Conservation (phyloP, 2,797 vertebrate genomes). For the Danio jaintianensis region DNA sequence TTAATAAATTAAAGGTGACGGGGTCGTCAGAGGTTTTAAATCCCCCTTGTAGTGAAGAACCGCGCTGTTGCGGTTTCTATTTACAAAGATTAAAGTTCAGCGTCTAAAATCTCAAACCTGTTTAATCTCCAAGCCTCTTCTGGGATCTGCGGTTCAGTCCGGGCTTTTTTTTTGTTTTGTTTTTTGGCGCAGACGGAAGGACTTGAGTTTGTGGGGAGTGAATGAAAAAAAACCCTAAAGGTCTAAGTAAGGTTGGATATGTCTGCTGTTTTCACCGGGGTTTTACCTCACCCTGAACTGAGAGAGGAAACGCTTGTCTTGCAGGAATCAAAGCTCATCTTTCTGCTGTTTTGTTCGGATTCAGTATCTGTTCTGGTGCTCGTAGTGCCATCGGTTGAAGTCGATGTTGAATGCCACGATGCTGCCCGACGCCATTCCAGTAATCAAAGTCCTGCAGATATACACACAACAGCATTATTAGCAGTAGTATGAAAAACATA, state of each 20-base stretch:
- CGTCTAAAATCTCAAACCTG: neutral
- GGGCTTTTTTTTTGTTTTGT: no score
- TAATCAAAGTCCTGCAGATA: constrained; percentile 92
- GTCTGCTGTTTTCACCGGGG: constrained; percentile 52
- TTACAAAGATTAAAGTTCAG: constrained; percentile 48
- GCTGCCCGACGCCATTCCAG: constrained; percentile 98
- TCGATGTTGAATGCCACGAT: constrained; percentile 99
- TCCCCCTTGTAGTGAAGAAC: constrained; percentile 63
- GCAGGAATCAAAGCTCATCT: constrained; percentile 9
- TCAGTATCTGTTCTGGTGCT: constrained; percentile 98
- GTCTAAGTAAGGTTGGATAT: constrained; percentile 54
- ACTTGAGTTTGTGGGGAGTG: constrained; percentile 45
- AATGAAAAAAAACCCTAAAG: constrained; percentile 48
- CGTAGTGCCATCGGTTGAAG: constrained; percentile 99
- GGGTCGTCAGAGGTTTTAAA: constrained; percentile 57
- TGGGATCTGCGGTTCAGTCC: constrained; percentile 27
- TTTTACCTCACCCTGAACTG: constrained; percentile 27
- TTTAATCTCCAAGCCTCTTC: constrained; percentile 35
- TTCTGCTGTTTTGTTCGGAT: constrained; percentile 21
- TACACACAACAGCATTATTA: neutral
- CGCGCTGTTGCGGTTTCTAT: constrained; percentile 54
- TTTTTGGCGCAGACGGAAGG: constrained; percentile 36
- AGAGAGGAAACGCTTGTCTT: constrained; percentile 13
- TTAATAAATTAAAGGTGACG: constrained; percentile 84
- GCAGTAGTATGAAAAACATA: no score